Base-by-base conservation (phyloP, 2,888 invertebrate genomes). In the Cheilosia impressa region DNA sequence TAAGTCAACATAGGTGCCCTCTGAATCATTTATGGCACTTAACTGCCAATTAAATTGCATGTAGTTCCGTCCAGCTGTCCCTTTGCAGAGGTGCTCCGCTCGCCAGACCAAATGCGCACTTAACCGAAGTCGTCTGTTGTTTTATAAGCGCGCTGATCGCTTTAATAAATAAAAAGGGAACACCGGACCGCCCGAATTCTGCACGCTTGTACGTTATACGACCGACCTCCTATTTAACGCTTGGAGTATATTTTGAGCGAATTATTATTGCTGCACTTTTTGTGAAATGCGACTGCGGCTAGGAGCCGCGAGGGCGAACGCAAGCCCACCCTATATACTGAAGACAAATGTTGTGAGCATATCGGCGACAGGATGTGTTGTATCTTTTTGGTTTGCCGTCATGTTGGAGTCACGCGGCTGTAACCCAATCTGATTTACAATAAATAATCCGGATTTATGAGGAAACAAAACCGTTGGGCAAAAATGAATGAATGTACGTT, bases 391-490 rank as follows among this genome's bases (percentile, higher is more conserved):
- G 85, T 76, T 80, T 80, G 71, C 73, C 71, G 82, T 78, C 82
- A 87, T 81, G 82, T 77, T 58, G 52, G 45, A 82, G 87, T 79
- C 82, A 82, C 82, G 78, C 75, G 50, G 75, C 66, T 89, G 91
- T 90, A 91, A 91, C 89, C 90, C 90, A 90, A 91, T 91, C 90
- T 90, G 91, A 90, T 90, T 90, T 89, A 89, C 89, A 90, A 91
- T 90, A 90, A 91, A 91, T 91, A 85, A 80, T 80, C 80, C 62
- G 80, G 76, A 80, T 85, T 85, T 85, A 80, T 85, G 85, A 68
- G 76, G 60, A 72, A 87, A 72, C 72, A 4, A 72, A 72, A 52
- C 62, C 62, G 55, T 78, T 69, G 63, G 52, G 6, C 31, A 71
- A 66, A 72, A 71, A 71, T 76, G 63, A 81, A 62, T 69, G 63